Base-by-base conservation (phyloP, 2,113 vertebrate genomes). In the Paradoxurus hermaphroditus region DNA sequence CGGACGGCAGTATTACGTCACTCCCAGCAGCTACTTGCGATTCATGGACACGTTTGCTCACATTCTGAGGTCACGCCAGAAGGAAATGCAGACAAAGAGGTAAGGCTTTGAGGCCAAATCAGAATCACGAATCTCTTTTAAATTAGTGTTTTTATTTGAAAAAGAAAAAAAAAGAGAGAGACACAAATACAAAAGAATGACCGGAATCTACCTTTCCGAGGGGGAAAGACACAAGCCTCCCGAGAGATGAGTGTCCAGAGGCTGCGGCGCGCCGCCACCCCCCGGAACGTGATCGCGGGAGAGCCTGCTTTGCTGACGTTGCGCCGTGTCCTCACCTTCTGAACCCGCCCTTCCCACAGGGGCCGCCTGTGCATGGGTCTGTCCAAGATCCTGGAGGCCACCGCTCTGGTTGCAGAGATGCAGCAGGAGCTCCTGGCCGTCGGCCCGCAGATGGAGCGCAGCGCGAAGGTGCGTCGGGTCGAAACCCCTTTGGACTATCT, bases 391-490 rank as follows among this genome's bases (percentile, higher is more conserved):
- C 83, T 89, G 84, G 98, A 98, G 96, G 96, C 98, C 49, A 97
- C 97, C 10, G 63, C 86, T 16, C 41, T 92, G 0, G 92, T 98
- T 65, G 94, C 94, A 59, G 97, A 98, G 39, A 98, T 98, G 98
- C 98, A 98, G 63, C 90, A 95, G 2, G 97, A 98, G 14, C 91
- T 99, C 41, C n/a, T 98, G 86, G 49, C 92, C 7, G 75, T 98
- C 70, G 90, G 95, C 56, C 97, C 98, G 72, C 98, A 99, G 81
- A 98, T 98, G 91, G 98, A 98, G 49, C 81, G 98, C 63, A 99
- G 98, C 86, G 68, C 96, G 82, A 90, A 97, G 97, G 97, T 98
- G 95, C 4, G 1, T 53, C 78, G 77, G 62, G 23, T 46, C 0
- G 27, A 18, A 95, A 73, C 73, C 2, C 59, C 39, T 59, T 73